These are phyloP conservation scores for Porites lobata DNA, from an alignment of 92 coral and sea anemone species.

Conservation along the genomic window DNA sequence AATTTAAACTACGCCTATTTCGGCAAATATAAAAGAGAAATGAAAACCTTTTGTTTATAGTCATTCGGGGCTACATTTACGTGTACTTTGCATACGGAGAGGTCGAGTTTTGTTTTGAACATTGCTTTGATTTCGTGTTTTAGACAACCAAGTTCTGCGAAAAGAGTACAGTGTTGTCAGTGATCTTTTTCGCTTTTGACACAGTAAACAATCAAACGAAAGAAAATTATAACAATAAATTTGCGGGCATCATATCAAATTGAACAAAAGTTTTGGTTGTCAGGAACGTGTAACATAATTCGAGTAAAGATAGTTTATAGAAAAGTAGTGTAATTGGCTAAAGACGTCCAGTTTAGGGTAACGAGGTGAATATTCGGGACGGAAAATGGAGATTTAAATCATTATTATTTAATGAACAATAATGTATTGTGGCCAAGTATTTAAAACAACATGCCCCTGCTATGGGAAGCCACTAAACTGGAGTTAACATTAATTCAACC, in stretches of 20 bases:
- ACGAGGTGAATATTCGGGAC: conserved; percentile 31
- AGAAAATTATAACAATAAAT: neutral
- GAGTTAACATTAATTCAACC: conserved; percentile 5
- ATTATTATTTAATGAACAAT: conserved; percentile 89
- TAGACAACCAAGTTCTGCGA: neutral
- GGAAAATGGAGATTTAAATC: conserved; percentile 72
- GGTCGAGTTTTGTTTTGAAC: neutral
- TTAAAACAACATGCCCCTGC: conserved; percentile 73
- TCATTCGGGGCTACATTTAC: too few relatives aligned
- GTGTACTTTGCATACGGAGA: too few relatives aligned
- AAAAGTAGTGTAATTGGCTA: neutral
- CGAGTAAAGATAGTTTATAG: neutral
- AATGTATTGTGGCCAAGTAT: conserved; percentile 79
- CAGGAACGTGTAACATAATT: neutral
- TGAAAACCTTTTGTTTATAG: too few relatives aligned
- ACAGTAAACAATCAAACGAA: conserved; percentile 39
- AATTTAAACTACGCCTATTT: too few relatives aligned
- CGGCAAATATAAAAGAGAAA: neutral
- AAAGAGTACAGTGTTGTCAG: conserved; percentile 4
- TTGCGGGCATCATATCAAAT: neutral
- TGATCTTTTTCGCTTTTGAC: conserved; percentile 9
- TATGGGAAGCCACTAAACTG: conserved; percentile 39
- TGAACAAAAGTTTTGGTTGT: neutral
- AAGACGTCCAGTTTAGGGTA: neutral
- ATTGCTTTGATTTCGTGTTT: neutral